Base-by-base conservation (phyloP, 2,797 vertebrate genomes). In the Onychomys leucogaster region DNA sequence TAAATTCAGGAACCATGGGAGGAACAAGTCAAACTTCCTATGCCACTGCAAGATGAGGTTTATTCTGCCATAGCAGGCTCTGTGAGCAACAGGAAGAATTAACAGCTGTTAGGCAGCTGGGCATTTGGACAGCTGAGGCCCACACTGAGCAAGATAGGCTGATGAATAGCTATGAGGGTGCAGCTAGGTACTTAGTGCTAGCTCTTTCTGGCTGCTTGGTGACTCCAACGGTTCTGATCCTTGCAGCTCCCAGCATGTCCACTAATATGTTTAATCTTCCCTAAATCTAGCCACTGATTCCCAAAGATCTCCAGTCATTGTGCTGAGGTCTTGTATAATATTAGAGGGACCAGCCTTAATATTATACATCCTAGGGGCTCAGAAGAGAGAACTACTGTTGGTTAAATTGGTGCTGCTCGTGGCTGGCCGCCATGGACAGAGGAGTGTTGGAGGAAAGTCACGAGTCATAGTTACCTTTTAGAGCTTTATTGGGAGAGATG, bases 71-170 rank as follows among this genome's bases (percentile, higher is more conserved):
- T 84, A 93, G 84, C 83, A 88, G 52, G 77, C 63, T 94, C 71
- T 94, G 63, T 76, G 80, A 91, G 90, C 63, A 91, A 93, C n/a
- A 32, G 49, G 52, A 73, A 91, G 41, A 75, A 87, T 91, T 73
- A 90, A 91, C 90, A 96, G 88, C 67, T 96, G 86, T 55, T 73
- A 87, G 95, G 59, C 52, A 88, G n/a, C 93, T 96, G 89, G 43
- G 21, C 29, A 29, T 94, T 76, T 96, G 90, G 43, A 90, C 69
- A 91, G 71, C 76, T 84, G 93, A 94, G 87, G 21, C 75, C 46
- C 43, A 92, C 75, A 71, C n/a, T 86, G 59, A 85, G 29, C 71
- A 85, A 94, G 52, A 90, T 37, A 94, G 41, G 37, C 75, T 91
- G 78, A 59, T 32, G 43, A 92, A 69, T 55, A 82, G 23, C 73